Base-by-base conservation (phyloP, 2,888 invertebrate species). In the Sicus ferrugineus region DNA sequence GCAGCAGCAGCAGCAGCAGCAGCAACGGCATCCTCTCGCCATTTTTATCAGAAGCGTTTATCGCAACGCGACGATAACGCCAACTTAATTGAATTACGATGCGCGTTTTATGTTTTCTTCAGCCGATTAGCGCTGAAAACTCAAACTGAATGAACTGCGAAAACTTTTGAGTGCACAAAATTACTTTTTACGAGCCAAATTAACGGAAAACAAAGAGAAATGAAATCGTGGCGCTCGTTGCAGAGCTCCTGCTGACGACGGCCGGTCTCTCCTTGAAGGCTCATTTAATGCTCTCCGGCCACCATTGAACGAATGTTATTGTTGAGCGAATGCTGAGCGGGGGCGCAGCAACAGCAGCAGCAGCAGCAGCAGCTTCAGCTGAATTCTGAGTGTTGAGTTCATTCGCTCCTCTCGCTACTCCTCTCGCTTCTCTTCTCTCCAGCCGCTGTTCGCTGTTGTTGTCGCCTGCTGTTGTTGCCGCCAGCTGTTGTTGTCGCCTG, bases 1-100 rank as follows among this genome's bases (percentile, higher is more conserved):
- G n/a, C n/a, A n/a, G n/a, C n/a, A 59, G 59, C 21, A 6, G 2
- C 14, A 58, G 58, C 19, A 19, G 1, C 38, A 59, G 11, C 50
- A 64, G 16, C 28, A 46, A 26, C 48, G 31, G 11, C 42, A 50
- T 52, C 64, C 61, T 61, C n/a, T n/a, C n/a, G n/a, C 34, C 52
- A 56, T 65, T 65, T 50, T 31, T 66, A 67, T 58, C 28, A 42
- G 42, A 21, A 46, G 58, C 65, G 21, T 58, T 67, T 58, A 58
- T 30, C 46, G 66, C 46, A 67, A 67, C 58, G 66, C 46, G 59
- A 67, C 46, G 28, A 58, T 67, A 67, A 67, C 42, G 52, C 9
- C n/a, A 52, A 42, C 65, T 54, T 46, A 67, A 67, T 67, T 67
- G 58, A 67, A 67, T 67, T 23, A 42, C 46, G 38, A 21, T 28